Base-by-base conservation (phyloP, 2,113 vertebrate genomes). In the Cygnus atratus region DNA sequence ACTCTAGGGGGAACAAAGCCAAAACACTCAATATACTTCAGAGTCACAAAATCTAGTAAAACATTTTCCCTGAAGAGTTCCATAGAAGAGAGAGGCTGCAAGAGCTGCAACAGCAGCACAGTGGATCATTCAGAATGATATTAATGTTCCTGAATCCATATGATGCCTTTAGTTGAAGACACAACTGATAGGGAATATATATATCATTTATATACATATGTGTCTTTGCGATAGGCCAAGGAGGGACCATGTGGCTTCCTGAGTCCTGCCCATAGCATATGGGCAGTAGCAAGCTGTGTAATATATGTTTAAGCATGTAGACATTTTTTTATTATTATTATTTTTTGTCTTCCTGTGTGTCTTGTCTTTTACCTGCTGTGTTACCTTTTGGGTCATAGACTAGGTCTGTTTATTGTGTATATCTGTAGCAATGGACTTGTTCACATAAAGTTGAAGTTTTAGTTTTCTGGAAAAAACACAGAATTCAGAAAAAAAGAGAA, bases 311-410 rank as follows among this genome's bases (percentile, higher is more conserved):
- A 35, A 54, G 62, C 10, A 43, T 24, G 26, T 73, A 46, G 5
- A 1, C 6, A 24, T 2, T 5, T 31, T 20, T 22, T 48, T 2
- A 2, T 11, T n/a, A 25, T 54, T 54, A 26, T 14, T 63, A 3
- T 8, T 3, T 10, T 74, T 54, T 48, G 1, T n/a, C 11, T 91
- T 78, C 13, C 39, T n/a, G 2, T 44, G 10, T 70, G 24, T 46
- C 14, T 14, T 2, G 35, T 72, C 6, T 83, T 82, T 78, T 31
- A 48, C 10, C 9, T 6, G 0, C 26, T 39, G 9, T 55, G 12
- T 66, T 77, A 63, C 6, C 5, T 22, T 74, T 87, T 55, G 21
- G 11, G 20, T 59, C 24, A 29, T 8, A 54, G 37, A 62, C 5
- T 3, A 76, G n/a, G 5, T 3, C 55, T 73, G 73, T 80, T 55